Evolutionary conservation across 2,888 invertebrate genomes (phyloP).

Genomic region (Iphiclides podalirius): DNA sequence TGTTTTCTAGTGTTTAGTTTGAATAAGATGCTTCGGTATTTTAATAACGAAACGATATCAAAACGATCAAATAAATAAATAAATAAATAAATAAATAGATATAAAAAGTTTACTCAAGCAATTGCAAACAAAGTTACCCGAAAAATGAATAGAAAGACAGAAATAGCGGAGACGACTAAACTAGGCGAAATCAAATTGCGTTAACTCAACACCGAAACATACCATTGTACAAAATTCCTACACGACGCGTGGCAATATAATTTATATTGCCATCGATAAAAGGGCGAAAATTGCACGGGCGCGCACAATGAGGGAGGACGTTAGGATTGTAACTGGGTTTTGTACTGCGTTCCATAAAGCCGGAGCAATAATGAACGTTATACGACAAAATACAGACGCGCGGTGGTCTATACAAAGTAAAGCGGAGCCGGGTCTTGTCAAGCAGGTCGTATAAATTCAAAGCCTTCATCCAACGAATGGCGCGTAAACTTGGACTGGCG

Average conservation of each 20-base stretch:
- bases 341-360: conserved; percentile 24
- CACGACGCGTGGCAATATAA: conserved; percentile 6
- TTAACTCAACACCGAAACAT: conserved; percentile 14
- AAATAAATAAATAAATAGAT: too few species aligned
- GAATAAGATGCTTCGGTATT: too few species aligned
- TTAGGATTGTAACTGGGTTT: conserved; percentile 25
- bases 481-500: conserved; percentile 44
- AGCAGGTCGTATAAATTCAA: conserved; percentile 67
- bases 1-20: too few species aligned
- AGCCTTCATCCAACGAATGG: conserved; percentile 39
- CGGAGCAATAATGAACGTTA: conserved; percentile 25
- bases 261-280: conserved; percentile 15
- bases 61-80: too few species aligned
- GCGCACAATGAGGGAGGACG: conserved; percentile 21
- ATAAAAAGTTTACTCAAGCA: too few species aligned
- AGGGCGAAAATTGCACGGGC: conserved; percentile 15
- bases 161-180: too few species aligned
- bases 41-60: too few species aligned
- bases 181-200: conserved; percentile 19
- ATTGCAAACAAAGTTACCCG: too few species aligned
- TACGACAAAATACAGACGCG: conserved; percentile 31
- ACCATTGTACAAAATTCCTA: too few species aligned
- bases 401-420: conserved; percentile 41
- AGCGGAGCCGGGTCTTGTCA: conserved; percentile 36
- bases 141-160: too few species aligned